Evolutionary conservation across 2,888 invertebrate genomes (phyloP).

Genomic region (Mylabris sibirica): DNA sequence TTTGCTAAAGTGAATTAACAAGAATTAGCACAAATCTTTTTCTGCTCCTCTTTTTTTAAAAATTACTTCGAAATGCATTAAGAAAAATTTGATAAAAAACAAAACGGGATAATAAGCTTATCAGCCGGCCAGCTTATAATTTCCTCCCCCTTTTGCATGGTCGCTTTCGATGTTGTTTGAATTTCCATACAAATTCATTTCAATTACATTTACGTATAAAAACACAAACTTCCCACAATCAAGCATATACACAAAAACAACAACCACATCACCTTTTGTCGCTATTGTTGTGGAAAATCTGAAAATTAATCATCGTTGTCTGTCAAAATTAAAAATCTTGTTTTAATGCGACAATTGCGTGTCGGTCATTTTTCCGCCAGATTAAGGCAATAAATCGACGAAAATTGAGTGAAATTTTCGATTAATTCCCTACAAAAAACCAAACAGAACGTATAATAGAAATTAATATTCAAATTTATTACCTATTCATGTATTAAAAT

Average conservation of each 20-base stretch:
- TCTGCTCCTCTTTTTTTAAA: constrained; percentile 28
- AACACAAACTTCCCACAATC: background rate
- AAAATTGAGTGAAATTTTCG: background rate
- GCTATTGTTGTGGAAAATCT: background rate
- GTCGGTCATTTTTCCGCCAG: background rate
- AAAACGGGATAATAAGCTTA: background rate
- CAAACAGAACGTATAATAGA: no score
- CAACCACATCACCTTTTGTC: background rate
- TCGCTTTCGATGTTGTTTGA: background rate
- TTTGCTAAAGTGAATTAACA: constrained; percentile 48
- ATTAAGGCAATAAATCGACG: background rate
- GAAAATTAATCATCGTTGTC: constrained; percentile 9
- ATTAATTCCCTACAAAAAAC: no score
- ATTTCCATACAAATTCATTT: constrained; percentile 2
- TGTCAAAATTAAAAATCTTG: constrained; percentile 10
- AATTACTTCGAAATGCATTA: constrained; percentile 25
- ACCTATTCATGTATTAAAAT: no score
- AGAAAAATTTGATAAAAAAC: constrained; percentile 30
- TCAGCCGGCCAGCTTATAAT: background rate
- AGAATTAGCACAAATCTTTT: constrained; percentile 43
- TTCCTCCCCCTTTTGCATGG: constrained; percentile 1
- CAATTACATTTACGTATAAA: background rate
- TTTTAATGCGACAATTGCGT: constrained; percentile 9
- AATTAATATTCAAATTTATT: no score
- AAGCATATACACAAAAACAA: background rate